phyloP scores from a whole-genome alignment of 2,888 invertebrate species.

The Ecdyonurus torrentis region DNA sequence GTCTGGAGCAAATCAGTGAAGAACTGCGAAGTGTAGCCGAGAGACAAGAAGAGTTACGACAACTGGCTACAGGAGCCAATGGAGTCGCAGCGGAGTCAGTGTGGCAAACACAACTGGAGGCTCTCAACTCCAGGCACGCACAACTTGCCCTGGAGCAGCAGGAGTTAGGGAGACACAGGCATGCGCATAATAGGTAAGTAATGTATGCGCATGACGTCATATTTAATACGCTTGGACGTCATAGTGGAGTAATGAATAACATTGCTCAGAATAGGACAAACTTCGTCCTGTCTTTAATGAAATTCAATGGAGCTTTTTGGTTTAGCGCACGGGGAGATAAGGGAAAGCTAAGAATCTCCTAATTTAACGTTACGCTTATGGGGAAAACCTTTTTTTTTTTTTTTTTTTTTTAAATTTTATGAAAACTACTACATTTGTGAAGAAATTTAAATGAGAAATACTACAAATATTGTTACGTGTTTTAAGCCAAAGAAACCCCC shows the following conservation, averaged over 20 bases:
- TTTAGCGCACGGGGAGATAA: background rate
- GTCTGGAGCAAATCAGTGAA: constrained; percentile 28
- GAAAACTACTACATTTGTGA: too few relatives aligned
- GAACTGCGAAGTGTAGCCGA: constrained; percentile 26
- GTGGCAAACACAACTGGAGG: constrained; percentile 24
- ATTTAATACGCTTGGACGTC: too few relatives aligned
- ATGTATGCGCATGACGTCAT: too few relatives aligned
- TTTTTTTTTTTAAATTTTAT: background rate
- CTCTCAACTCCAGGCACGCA: constrained; percentile 23
- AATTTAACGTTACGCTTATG: too few relatives aligned
- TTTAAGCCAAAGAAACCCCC: background rate
- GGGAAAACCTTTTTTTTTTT: too few relatives aligned
- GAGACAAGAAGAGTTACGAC: constrained; percentile 25
- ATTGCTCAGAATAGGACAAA: too few relatives aligned
- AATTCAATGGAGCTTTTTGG: too few relatives aligned
- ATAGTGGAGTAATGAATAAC: too few relatives aligned
- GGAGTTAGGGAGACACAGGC: constrained; percentile 23
- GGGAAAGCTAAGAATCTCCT: background rate
- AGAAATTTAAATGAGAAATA: too few relatives aligned
- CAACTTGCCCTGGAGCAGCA: constrained; percentile 28
- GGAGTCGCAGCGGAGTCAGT: constrained; percentile 22
- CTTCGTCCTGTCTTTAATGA: too few relatives aligned
- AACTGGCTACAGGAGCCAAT: constrained; percentile 17
- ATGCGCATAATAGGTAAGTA: constrained; percentile 1
- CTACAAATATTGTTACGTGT: background rate